Conservation (phyloP, 2,797 vertebrate species). For the Xenopus petersii region DNA sequence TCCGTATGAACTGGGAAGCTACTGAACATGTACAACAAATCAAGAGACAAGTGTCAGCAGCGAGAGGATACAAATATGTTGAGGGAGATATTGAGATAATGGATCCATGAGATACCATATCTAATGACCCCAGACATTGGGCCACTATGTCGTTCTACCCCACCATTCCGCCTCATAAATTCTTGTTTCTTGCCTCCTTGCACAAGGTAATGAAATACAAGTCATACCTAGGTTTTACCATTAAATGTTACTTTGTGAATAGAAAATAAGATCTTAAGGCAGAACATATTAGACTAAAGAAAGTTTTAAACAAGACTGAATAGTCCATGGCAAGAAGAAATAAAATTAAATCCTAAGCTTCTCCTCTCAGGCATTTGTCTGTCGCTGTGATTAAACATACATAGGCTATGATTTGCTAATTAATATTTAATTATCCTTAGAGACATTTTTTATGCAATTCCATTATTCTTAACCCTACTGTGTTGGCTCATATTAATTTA, state of each 20-base stretch:
- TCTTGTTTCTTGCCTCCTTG: constrained; percentile 22
- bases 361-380: constrained; percentile 4
- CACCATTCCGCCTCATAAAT: constrained; percentile 8
- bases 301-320: constrained; percentile 11
- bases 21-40: constrained; percentile 14
- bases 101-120: neutral
- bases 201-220: constrained; percentile 23
- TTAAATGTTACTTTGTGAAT: neutral
- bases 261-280: constrained; percentile 14
- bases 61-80: neutral
- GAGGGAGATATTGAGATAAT: neutral
- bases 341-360: constrained; percentile 3
- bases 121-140: neutral
- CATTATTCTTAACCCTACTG: too few relatives aligned
- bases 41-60: neutral
- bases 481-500: too few relatives aligned
- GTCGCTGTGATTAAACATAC: constrained; percentile 9
- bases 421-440: constrained; percentile 14
- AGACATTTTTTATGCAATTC: too few relatives aligned
- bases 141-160: constrained; percentile 5
- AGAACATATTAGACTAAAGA: constrained; percentile 8
- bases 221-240: neutral
- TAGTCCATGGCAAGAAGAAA: neutral
- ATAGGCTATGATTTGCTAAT: constrained; percentile 16
- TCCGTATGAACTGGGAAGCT: neutral